Evolutionary conservation across 2,888 invertebrate genomes (phyloP).

Genomic region (Eudemis profundana): DNA sequence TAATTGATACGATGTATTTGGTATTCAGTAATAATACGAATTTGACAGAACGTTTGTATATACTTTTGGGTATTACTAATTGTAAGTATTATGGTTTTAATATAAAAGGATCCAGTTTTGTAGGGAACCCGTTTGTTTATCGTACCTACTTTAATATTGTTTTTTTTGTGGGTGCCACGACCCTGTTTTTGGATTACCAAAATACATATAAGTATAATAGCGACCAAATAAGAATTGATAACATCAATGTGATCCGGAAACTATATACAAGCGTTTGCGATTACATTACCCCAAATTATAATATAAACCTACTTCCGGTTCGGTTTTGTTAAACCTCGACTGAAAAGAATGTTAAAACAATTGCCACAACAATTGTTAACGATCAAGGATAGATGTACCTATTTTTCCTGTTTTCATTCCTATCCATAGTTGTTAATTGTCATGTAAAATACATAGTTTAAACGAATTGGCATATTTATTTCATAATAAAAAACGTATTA

Average conservation of each 20-base stretch:
- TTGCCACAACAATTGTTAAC: constrained; percentile 1
- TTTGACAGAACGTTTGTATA: constrained; percentile 27
- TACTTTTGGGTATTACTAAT: constrained; percentile 16
- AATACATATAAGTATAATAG: neutral
- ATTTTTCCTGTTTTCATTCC: constrained; percentile 22
- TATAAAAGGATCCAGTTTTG: constrained; percentile 7
- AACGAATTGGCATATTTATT: constrained; percentile 42
- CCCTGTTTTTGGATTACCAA: neutral
- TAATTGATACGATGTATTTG: constrained; percentile 54
- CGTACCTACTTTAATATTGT: too few species aligned
- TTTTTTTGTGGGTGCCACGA: neutral
- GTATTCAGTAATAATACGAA: constrained; percentile 25
- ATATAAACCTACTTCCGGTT: neutral
- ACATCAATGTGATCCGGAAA: constrained; percentile 5
- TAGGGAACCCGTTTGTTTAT: neutral
- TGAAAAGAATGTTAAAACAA: constrained; percentile 18
- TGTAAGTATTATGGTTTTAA: neutral
- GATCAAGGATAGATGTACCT: constrained; percentile 10
- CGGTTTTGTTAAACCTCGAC: constrained; percentile 23
- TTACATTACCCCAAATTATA: constrained; percentile 2
- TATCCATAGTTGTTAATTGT: constrained; percentile 34
- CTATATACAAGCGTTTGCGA: neutral
- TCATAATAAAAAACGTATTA: constrained; percentile 45
- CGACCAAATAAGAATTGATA: neutral
- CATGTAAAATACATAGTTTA: constrained; percentile 26